Conservation (phyloP, 2,113 vertebrate species). For the Gobio gobio region DNA sequence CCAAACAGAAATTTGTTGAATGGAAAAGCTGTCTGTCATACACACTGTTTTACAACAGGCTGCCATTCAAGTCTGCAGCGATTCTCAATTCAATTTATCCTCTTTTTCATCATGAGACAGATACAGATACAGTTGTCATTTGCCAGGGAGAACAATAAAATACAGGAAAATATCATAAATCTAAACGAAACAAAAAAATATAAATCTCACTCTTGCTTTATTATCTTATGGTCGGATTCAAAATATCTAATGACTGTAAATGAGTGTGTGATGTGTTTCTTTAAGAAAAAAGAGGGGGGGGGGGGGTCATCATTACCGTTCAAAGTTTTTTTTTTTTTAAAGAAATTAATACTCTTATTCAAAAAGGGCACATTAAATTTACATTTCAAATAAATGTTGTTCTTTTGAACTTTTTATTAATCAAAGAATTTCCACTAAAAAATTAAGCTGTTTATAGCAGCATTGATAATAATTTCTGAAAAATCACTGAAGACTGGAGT, state of each 20-base stretch:
- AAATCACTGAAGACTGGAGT: background rate
- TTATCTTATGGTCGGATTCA: too few relatives aligned
- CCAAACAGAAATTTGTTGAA: slow-evolving; percentile 11
- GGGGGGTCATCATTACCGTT: too few relatives aligned
- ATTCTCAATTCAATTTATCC: background rate
- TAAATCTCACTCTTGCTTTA: too few relatives aligned
- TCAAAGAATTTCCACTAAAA: background rate
- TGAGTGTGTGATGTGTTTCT: background rate
- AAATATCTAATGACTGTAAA: background rate
- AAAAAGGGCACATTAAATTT: background rate
- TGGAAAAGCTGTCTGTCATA: background rate
- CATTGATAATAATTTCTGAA: background rate
- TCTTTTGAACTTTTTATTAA: background rate
- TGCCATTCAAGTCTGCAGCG: background rate
- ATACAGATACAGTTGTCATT: background rate
- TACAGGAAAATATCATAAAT: background rate
- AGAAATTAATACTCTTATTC: background rate
- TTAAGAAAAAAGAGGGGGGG: background rate
- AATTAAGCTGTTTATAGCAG: background rate
- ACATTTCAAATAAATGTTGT: background rate
- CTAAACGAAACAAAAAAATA: too few relatives aligned
- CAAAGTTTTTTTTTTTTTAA: background rate
- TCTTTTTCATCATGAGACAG: background rate
- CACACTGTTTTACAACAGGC: background rate
- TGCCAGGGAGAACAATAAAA: slow-evolving; percentile 6